phyloP scores from a whole-genome alignment of 2,113 vertebrate genomes.

The Lucifuga dentata region DNA sequence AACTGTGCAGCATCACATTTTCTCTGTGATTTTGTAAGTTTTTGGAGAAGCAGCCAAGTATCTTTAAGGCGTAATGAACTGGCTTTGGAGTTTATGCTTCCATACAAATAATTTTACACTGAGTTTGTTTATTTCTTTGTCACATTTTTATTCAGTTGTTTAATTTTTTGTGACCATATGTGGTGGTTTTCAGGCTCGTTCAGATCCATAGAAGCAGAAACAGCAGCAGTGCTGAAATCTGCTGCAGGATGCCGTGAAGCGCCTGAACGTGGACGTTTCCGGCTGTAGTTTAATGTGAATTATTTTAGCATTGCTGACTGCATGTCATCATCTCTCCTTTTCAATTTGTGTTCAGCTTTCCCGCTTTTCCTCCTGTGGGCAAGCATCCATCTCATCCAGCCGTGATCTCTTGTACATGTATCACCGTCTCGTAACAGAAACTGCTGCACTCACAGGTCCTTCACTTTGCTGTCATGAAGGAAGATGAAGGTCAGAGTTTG shows the following conservation, averaged over 20 bases:
- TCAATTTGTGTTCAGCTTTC: constrained; percentile 26
- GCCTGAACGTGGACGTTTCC: constrained; percentile 29
- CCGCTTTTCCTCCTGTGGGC: constrained; percentile 10
- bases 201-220: not conserved
- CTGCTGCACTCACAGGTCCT: constrained; percentile 16
- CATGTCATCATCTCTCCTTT: constrained; percentile 42
- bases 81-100: too few relatives aligned
- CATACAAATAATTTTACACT: too few relatives aligned
- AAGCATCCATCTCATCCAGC: constrained; percentile 30
- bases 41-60: too few relatives aligned
- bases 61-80: too few relatives aligned
- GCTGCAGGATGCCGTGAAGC: constrained; percentile 10
- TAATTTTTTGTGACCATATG: too few relatives aligned
- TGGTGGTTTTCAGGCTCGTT: not conserved
- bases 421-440: too few relatives aligned
- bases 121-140: too few relatives aligned
- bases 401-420: too few relatives aligned
- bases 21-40: too few relatives aligned
- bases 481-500: constrained; percentile 33
- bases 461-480: constrained; percentile 29
- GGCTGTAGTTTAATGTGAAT: constrained; percentile 49
- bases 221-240: constrained; percentile 1
- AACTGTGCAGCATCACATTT: too few relatives aligned
- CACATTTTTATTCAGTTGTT: too few relatives aligned
- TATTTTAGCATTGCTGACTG: constrained; percentile 45